Conservation (phyloP, 2,113 vertebrate genomes). For the Poeciliopsis retropinna region DNA sequence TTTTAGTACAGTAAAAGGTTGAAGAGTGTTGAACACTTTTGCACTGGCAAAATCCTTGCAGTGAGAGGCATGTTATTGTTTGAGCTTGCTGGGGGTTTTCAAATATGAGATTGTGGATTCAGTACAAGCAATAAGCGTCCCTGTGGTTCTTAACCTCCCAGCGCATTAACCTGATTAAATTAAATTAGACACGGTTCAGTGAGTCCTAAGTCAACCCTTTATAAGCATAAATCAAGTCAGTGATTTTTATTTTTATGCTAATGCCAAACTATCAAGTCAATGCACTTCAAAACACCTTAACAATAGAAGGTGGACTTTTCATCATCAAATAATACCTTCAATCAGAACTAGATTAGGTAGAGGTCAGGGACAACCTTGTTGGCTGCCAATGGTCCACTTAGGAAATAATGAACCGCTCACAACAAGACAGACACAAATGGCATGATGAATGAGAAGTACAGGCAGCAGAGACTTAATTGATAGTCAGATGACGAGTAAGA, state of each 20-base stretch:
- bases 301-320: constrained; percentile 28
- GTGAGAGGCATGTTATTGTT: constrained; percentile 27
- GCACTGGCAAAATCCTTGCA: background rate
- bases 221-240: constrained; percentile 34
- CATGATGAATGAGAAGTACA: constrained; percentile 61
- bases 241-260: constrained; percentile 13
- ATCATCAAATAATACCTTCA: constrained; percentile 50
- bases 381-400: constrained; percentile 56
- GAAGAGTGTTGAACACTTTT: constrained; percentile 2
- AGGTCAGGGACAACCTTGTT: constrained; percentile 64
- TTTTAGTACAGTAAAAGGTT: no score
- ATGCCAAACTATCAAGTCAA: constrained; percentile 27
- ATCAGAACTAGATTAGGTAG: constrained; percentile 62
- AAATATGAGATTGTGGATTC: constrained; percentile 15
- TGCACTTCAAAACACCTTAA: constrained; percentile 35
- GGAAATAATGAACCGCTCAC: constrained; percentile 64
- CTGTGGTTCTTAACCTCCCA: constrained; percentile 33
- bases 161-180: constrained; percentile 53
- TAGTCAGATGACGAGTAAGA: constrained; percentile 61
- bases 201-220: constrained; percentile 35
- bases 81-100: constrained; percentile 14
- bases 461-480: constrained; percentile 54
- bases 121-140: constrained; percentile 29
- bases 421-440: constrained; percentile 70
- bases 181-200: constrained; percentile 45